A percentile compares a stretch with the other conserved stretches of the same genome.
These are phyloP conservation scores for Porites divaricata DNA, from an alignment of 92 coral and sea anemone species.

Conservation along the genomic window DNA sequence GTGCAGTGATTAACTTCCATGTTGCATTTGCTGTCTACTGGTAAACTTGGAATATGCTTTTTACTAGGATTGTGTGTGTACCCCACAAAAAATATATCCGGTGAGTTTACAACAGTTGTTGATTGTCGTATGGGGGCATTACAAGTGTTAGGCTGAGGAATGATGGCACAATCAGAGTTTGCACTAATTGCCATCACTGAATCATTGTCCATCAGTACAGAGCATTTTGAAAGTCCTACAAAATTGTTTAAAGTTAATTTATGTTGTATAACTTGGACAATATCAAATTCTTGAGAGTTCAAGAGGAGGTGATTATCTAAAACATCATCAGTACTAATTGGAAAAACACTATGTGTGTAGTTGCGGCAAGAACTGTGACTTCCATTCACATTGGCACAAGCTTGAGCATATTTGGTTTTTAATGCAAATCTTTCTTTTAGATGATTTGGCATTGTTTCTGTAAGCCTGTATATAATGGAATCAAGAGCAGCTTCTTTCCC, in stretches of 20 bases:
- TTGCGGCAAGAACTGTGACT: neutral
- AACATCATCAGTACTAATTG: no score
- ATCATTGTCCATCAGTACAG: conserved; percentile 8
- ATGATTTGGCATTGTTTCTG: conserved; percentile 24
- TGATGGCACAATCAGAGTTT: no score
- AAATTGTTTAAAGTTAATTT: conserved; percentile 23
- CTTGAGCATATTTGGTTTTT: conserved; percentile 25
- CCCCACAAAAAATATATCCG: conserved; percentile 2
- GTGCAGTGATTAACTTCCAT: conserved; percentile 10
- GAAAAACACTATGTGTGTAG: no score
- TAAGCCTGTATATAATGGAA: conserved; percentile 30
- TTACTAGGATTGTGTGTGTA: neutral
- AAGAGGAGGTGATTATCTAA: neutral
- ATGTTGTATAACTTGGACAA: conserved; percentile 31
- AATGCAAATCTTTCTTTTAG: conserved; percentile 17
- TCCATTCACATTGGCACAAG: neutral
- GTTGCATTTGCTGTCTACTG: neutral
- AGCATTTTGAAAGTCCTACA: conserved; percentile 24
- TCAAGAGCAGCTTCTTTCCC: conserved; percentile 50
- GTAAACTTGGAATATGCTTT: neutral
- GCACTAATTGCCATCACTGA: neutral
- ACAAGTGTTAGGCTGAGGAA: no score
- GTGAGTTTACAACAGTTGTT: neutral
- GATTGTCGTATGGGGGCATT: neutral
- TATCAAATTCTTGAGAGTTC: conserved; percentile 15